Evolutionary conservation across 2,888 invertebrate species (phyloP).

Genomic region (Euphydryas editha): DNA sequence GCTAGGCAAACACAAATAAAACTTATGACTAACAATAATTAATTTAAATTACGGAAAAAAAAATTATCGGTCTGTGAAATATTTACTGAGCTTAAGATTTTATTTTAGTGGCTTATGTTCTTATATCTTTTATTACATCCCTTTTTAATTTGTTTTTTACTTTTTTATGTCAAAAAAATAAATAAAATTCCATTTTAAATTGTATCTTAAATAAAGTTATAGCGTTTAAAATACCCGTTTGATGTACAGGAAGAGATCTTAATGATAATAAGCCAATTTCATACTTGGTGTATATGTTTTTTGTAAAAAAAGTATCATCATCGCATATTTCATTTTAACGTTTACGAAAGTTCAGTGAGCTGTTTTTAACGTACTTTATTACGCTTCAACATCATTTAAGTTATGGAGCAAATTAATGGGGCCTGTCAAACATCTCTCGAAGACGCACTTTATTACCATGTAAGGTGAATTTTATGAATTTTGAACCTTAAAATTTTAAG

Average conservation of each 20-base stretch:
- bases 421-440: constrained; percentile 17
- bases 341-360: constrained; percentile 1
- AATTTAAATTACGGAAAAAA: neutral
- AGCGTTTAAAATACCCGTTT: no score
- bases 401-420: constrained; percentile 25
- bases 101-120: neutral
- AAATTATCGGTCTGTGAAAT: neutral
- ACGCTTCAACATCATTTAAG: constrained; percentile 9
- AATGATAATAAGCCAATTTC: neutral
- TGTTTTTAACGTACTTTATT: constrained; percentile 13
- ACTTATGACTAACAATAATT: neutral
- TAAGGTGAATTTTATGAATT: constrained; percentile 17
- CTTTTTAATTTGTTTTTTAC: no score
- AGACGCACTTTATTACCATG: constrained; percentile 18
- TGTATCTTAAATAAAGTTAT: no score
- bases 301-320: constrained; percentile 6
- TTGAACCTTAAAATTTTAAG: constrained; percentile 12
- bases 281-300: neutral
- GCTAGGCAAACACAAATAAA: neutral
- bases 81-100: neutral
- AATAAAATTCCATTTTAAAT: no score
- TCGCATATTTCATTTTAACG: constrained; percentile 17
- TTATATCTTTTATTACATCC: no score
- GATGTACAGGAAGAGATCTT: neutral
- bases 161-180: no score